phyloP scores from a whole-genome alignment of 2,797 vertebrate species.

The Pelobates cultripes region DNA sequence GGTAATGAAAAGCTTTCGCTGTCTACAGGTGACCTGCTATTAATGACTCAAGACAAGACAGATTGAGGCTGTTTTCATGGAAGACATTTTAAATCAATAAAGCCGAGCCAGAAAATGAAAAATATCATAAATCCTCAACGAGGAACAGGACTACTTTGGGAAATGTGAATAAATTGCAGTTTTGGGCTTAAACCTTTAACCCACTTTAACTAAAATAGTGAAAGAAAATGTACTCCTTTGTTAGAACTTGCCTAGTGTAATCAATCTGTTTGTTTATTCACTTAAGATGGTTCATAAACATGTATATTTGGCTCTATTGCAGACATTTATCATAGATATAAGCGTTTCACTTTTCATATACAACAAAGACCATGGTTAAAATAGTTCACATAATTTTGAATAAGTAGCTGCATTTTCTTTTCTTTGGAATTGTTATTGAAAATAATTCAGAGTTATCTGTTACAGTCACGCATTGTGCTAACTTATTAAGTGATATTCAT shows the following conservation, averaged over 20 bases:
- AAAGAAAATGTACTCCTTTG: conserved; percentile 34
- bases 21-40: conserved; percentile 56
- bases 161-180: conserved; percentile 52
- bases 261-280: conserved; percentile 33
- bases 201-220: conserved; percentile 32
- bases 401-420: too few relatives aligned
- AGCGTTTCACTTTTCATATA: conserved; percentile 31
- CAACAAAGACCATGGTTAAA: neutral
- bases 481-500: too few relatives aligned
- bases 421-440: too few relatives aligned
- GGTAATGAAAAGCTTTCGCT: conserved; percentile 63
- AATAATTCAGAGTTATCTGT: too few relatives aligned
- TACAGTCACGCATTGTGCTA: too few relatives aligned
- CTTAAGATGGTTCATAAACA: conserved; percentile 30
- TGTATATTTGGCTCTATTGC: conserved; percentile 38
- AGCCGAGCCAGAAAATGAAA: conserved; percentile 60
- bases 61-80: conserved; percentile 60
- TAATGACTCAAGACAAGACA: conserved; percentile 61
- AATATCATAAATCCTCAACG: conserved; percentile 51
- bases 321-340: conserved; percentile 40
- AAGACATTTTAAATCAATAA: conserved; percentile 62
- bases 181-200: conserved; percentile 37
- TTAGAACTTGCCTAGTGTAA: conserved; percentile 24
- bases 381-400: too few relatives aligned
- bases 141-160: conserved; percentile 36